These are phyloP conservation scores for Melanostoma scalare DNA, from an alignment of 2,888 invertebrate genomes.

Conservation along the genomic window DNA sequence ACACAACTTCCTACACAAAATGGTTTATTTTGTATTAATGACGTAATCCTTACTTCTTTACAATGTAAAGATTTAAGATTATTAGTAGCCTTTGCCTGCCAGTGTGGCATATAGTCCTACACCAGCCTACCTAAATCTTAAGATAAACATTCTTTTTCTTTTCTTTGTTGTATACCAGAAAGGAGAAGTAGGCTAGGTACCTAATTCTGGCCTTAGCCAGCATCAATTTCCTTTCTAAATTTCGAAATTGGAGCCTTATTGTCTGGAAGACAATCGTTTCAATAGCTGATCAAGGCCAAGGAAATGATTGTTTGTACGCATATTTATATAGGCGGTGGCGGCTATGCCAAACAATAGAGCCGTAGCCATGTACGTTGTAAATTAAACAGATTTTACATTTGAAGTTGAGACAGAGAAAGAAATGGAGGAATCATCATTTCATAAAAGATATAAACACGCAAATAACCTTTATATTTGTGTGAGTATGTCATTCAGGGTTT, in stretches of 20 bases:
- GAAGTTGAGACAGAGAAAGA: constrained; percentile 43
- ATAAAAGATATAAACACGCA: background rate
- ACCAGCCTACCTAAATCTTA: constrained; percentile 30
- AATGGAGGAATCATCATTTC: background rate
- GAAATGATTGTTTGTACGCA: constrained; percentile 55
- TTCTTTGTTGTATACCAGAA: background rate
- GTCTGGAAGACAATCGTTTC: constrained; percentile 67
- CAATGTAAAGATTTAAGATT: background rate
- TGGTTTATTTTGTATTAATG: constrained; percentile 35
- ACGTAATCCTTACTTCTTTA: constrained; percentile 46
- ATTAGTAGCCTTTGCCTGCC: background rate
- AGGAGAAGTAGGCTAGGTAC: constrained; percentile 39
- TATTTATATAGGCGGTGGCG: constrained; percentile 24
- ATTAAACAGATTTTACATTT: constrained; percentile 40
- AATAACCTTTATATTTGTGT: no score
- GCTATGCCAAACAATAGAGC: constrained; percentile 25
- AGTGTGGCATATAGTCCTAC: constrained; percentile 10
- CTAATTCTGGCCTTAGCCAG: constrained; percentile 65
- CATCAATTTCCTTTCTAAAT: constrained; percentile 71
- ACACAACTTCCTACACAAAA: background rate
- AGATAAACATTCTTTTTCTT: background rate
- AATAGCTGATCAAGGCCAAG: constrained; percentile 51
- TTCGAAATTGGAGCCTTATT: constrained; percentile 67
- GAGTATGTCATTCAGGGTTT: no score
- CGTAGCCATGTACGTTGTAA: constrained; percentile 25